Conservation (phyloP, 2,888 invertebrate species). For the Scaptomyza tumidula region DNA sequence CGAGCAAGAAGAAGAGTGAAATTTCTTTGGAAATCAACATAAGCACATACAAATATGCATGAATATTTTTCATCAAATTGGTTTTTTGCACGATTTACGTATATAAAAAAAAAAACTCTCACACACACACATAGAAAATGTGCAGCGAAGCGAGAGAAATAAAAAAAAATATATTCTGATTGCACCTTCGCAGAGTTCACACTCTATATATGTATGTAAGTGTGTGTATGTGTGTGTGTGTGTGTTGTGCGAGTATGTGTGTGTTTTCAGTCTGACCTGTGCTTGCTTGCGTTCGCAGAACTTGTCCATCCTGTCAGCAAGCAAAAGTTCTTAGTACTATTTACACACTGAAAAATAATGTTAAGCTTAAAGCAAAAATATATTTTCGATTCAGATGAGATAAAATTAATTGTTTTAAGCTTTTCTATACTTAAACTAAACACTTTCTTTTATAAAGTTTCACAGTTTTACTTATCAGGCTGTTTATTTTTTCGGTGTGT, state of each 20-base stretch:
- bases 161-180: conserved; percentile 55
- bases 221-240: conserved; percentile 20
- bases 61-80: conserved; percentile 27
- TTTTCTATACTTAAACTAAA: neutral
- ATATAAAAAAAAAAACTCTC: conserved; percentile 4
- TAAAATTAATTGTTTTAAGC: neutral
- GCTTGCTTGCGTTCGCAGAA: conserved; percentile 42
- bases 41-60: neutral
- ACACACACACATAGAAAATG: conserved; percentile 35
- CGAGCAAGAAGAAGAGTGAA: conserved; percentile 29
- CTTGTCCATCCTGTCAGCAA: conserved; percentile 44
- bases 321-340: conserved; percentile 24
- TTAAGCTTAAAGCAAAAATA: neutral
- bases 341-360: neutral
- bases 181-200: conserved; percentile 76
- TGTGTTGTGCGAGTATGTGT: conserved; percentile 15
- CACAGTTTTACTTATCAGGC: too few relatives aligned
- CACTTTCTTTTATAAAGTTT: neutral
- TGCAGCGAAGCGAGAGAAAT: conserved; percentile 71
- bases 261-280: conserved; percentile 45
- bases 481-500: conserved; percentile 2
- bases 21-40: conserved; percentile 40
- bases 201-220: conserved; percentile 37
- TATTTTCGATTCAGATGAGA: neutral
- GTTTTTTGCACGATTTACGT: conserved; percentile 58